Conservation (phyloP, 2,888 invertebrate species). For the Andrena chrysosceles region DNA sequence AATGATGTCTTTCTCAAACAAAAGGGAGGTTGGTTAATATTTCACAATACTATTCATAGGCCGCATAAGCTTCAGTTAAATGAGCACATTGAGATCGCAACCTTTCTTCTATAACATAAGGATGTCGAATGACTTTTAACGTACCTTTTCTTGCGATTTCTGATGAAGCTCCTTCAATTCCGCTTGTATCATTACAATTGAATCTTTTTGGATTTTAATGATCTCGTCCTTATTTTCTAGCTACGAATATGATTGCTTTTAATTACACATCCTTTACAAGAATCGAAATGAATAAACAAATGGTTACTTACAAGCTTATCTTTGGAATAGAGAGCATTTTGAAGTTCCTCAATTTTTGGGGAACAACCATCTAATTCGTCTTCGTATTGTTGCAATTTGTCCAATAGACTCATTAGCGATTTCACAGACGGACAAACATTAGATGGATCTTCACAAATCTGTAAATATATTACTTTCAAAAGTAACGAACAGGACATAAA, state of each 20-base stretch:
- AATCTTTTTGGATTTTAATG: conserved; percentile 81
- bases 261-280: neutral
- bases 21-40: too few species aligned
- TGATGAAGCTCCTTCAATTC: conserved; percentile 80
- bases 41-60: too few species aligned
- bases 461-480: conserved; percentile 24
- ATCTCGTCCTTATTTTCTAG: conserved; percentile 81
- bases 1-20: neutral
- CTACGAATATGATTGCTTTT: conserved; percentile 58
- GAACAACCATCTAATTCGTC: conserved; percentile 72
- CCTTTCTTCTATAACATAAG: too few species aligned
- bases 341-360: conserved; percentile 77
- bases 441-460: conserved; percentile 70
- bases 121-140: neutral
- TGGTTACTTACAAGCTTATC: conserved; percentile 79
- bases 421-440: conserved; percentile 49
- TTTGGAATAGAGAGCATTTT: conserved; percentile 77
- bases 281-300: conserved; percentile 12
- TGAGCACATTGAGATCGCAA: neutral
- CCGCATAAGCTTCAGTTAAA: too few species aligned
- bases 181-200: conserved; percentile 79
- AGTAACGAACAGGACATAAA: neutral
- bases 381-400: conserved; percentile 73
- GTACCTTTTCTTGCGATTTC: conserved; percentile 81
- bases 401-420: conserved; percentile 62